Base-by-base conservation (phyloP, 2,113 vertebrate genomes). In the Calidris pygmaea region DNA sequence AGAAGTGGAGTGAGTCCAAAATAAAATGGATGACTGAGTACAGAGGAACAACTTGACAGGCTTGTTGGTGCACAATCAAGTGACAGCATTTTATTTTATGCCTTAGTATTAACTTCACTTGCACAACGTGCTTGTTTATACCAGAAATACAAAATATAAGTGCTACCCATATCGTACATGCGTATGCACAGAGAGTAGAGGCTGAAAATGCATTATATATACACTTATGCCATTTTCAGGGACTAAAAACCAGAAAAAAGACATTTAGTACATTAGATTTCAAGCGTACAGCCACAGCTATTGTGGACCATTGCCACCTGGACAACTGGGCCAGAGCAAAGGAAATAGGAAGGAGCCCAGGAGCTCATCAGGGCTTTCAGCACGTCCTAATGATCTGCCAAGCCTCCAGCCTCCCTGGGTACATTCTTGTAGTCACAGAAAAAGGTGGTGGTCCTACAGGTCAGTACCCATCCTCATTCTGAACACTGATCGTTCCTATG, bases 41-140 rank as follows among this genome's bases (percentile, higher is more conserved):
- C 15, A 88, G 75, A 93, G 23, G 60, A 90, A 79, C 55, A 86
- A 80, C 56, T 80, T 67, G 90, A 93, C 65, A 71, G 37, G 72
- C 75, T 91, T 91, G 72, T 70, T 62, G 71, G 91, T 77, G 27
- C 79, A 83, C 63, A 73, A 66, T 67, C 72, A 77, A 94, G 60
- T 60, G 76, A 93, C 39, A 93, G 41, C 8, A 22, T 52, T 90
- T 93, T 8, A 22, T 52, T 90, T 93, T 74, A 66, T 62, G 87
- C 37, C 34, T 92, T 62, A 19, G 14, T 45, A 91, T 47, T 68
- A 94, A 81, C 75, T 86, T 37, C 23, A 73, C 71, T 90, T 74
- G 53, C 24, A 58, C 85, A 89, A 73, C 1, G 1, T 26, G n/a
- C 52, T 77, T 85, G 53, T 85, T 80, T 90, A 80, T 34, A 92